Conservation (phyloP, 2,797 vertebrate genomes). For the Lophius americanus region DNA sequence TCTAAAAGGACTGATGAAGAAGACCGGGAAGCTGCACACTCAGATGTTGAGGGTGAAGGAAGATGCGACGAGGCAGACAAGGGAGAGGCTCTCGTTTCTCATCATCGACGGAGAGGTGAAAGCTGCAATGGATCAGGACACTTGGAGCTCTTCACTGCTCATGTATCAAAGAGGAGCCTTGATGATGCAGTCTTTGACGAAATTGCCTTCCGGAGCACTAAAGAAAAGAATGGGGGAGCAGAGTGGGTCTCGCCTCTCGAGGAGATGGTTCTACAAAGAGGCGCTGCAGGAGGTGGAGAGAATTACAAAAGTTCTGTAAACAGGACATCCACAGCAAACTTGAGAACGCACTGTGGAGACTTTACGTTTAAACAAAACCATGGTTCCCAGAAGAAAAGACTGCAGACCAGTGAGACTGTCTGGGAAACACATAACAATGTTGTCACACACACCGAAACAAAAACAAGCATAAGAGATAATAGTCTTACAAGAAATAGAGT, state of each 20-base stretch:
- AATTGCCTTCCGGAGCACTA: not conserved
- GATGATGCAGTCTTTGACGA: too few relatives aligned
- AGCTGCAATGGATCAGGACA: too few relatives aligned
- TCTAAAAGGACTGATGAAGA: not conserved
- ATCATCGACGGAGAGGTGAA: not conserved
- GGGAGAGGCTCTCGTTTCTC: not conserved
- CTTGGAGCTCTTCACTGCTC: too few relatives aligned
- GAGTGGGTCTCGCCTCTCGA: not conserved
- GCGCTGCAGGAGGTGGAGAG: not conserved
- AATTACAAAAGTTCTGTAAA: not conserved
- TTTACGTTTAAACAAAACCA: not conserved
- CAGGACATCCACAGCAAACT: fast-evolving
- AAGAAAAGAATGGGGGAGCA: not conserved
- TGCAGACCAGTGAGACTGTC: fast-evolving
- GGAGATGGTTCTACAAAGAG: not conserved
- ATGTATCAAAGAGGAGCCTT: too few relatives aligned
- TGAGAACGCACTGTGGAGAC: fast-evolving
- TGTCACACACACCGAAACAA: not conserved
- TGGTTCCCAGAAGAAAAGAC: not conserved
- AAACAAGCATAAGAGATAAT: too few relatives aligned
- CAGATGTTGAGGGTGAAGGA: fast-evolving
- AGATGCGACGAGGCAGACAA: not conserved
- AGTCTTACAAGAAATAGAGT: not conserved
- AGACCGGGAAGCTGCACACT: not conserved
- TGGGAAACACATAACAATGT: fast-evolving